Evolutionary conservation across 2,888 invertebrate genomes (phyloP).

Genomic region (Sesia apiformis): DNA sequence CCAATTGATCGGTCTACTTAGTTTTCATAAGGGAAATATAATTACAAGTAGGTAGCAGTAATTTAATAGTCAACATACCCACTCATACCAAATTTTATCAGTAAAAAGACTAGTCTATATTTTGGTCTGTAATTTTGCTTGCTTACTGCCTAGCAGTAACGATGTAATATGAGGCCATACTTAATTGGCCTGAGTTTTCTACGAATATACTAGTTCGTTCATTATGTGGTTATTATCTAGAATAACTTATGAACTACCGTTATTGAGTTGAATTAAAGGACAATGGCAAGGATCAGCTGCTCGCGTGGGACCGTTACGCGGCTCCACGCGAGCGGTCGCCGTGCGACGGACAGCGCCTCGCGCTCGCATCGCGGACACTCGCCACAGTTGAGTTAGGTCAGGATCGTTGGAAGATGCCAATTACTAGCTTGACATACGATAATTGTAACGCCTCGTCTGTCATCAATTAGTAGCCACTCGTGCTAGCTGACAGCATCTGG

Average conservation of each 20-base stretch:
- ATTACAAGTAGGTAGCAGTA: too few relatives aligned
- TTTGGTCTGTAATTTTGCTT: too few relatives aligned
- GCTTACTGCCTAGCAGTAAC: too few relatives aligned
- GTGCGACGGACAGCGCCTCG: conserved; percentile 5
- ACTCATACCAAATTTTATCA: too few relatives aligned
- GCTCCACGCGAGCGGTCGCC: conserved; percentile 41
- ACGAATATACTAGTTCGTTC: background rate
- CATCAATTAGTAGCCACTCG: conserved; percentile 32
- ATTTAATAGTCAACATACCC: too few relatives aligned
- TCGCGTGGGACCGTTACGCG: conserved; percentile 39
- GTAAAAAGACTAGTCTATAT: too few relatives aligned
- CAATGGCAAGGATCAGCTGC: conserved; percentile 58
- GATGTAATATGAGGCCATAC: background rate
- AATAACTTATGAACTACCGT: conserved; percentile 11
- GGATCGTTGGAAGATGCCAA: conserved; percentile 30
- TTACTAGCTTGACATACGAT: conserved; percentile 45
- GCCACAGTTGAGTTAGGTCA: conserved; percentile 24
- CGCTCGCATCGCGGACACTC: conserved; percentile 11
- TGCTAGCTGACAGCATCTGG: conserved; percentile 37
- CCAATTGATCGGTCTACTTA: too few relatives aligned
- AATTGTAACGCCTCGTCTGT: conserved; percentile 52
- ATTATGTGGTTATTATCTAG: background rate
- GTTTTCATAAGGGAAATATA: too few relatives aligned
- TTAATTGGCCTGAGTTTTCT: background rate
- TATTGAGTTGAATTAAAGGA: conserved; percentile 54